These are phyloP conservation scores for Cinara cedri DNA, from an alignment of 2,888 invertebrate genomes.

Conservation along the genomic window DNA sequence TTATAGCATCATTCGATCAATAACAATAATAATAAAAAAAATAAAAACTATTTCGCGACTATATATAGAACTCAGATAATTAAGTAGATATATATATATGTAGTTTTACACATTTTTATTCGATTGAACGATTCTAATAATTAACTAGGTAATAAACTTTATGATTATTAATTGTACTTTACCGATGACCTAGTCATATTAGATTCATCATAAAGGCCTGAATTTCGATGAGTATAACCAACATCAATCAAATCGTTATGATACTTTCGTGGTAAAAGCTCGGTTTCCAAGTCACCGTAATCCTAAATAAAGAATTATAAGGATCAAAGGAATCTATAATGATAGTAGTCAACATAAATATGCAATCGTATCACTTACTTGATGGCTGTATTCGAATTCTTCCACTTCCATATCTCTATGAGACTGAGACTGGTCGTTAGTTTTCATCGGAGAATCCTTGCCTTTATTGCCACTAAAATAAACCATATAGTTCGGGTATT, in stretches of 20 bases:
- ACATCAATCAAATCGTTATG: conserved; percentile 50
- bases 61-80: not conserved
- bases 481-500: not conserved
- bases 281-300: conserved; percentile 58
- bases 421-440: conserved; percentile 19
- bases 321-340: conserved; percentile 20
- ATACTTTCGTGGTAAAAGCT: conserved; percentile 57
- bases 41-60: not conserved
- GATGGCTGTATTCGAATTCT: conserved; percentile 52
- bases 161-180: conserved; percentile 41
- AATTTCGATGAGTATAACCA: conserved; percentile 47
- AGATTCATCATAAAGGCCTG: conserved; percentile 50
- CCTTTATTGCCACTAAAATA: conserved; percentile 39
- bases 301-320: conserved; percentile 55
- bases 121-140: not conserved
- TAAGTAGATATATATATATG: too few species aligned
- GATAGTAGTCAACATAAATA: not conserved
- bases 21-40: too few species aligned
- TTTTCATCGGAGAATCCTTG: conserved; percentile 49
- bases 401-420: conserved; percentile 50
- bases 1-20: too few species aligned
- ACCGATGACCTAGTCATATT: conserved; percentile 57
- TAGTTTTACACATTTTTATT: not conserved
- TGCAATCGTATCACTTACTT: conserved; percentile 23
- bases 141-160: conserved; percentile 26